These are phyloP conservation scores for Peromyscus nudipes DNA, from an alignment of 2,797 vertebrate genomes.

Conservation along the genomic window DNA sequence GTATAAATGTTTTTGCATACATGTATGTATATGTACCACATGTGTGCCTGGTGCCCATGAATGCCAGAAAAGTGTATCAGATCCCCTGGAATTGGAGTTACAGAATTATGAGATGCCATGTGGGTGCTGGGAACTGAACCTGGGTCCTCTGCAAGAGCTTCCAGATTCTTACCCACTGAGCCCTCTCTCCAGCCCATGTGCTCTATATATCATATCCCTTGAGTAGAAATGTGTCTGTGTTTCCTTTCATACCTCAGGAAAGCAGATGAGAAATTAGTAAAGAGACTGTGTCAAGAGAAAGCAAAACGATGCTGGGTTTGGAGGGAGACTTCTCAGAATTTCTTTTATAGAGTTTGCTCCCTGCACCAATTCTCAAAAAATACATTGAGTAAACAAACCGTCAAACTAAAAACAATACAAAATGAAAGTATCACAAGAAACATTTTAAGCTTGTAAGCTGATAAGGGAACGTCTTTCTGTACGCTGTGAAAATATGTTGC, in stretches of 20 bases:
- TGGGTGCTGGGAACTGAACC: background rate
- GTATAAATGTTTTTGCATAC: background rate
- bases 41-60: background rate
- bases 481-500: too few species aligned
- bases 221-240: background rate
- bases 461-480: too few species aligned
- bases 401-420: constrained; percentile 31
- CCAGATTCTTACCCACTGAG: background rate
- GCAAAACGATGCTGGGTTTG: background rate
- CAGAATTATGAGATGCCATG: background rate
- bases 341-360: background rate
- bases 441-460: background rate
- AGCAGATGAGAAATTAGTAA: background rate
- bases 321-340: background rate
- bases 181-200: background rate
- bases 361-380: background rate
- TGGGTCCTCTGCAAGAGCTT: background rate
- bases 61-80: background rate
- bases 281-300: background rate
- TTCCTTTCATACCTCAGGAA: background rate
- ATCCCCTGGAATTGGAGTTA: background rate
- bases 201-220: background rate
- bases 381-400: background rate
- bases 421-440: background rate
- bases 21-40: background rate